Evolutionary conservation across 2,888 invertebrate genomes (phyloP).

Genomic region (Chloroclystis v-ata): DNA sequence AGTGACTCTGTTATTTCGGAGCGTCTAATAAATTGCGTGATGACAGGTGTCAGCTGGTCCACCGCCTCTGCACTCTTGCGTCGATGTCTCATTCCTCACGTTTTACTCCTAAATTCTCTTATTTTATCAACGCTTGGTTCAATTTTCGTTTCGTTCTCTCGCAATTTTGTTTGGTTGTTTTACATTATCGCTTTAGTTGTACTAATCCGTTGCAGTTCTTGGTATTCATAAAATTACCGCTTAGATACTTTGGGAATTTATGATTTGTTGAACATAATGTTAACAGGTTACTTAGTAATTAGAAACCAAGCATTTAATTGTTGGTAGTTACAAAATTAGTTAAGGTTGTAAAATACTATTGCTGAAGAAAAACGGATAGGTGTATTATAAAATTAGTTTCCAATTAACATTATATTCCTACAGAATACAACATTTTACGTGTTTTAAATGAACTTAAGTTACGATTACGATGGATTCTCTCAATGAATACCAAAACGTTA

Average conservation of each 20-base stretch:
- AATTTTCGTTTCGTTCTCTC: constrained; percentile 71
- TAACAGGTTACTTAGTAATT: not conserved
- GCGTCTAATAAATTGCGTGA: constrained; percentile 77
- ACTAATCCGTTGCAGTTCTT: constrained; percentile 36
- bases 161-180: constrained; percentile 65
- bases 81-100: constrained; percentile 78
- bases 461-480: too few species aligned
- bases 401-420: too few species aligned
- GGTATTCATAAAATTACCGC: constrained; percentile 1
- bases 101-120: constrained; percentile 75
- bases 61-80: constrained; percentile 78
- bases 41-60: constrained; percentile 78
- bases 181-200: constrained; percentile 51
- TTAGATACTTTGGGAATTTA: not conserved
- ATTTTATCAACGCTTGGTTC: constrained; percentile 76
- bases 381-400: too few species aligned
- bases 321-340: too few species aligned
- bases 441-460: too few species aligned
- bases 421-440: too few species aligned
- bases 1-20: constrained; percentile 76
- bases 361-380: too few species aligned
- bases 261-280: not conserved
- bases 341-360: too few species aligned
- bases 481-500: too few species aligned
- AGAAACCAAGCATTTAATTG: too few species aligned